Base-by-base conservation (phyloP, 64 coral and sea anemone genomes). In the Montipora efflorescens region DNA sequence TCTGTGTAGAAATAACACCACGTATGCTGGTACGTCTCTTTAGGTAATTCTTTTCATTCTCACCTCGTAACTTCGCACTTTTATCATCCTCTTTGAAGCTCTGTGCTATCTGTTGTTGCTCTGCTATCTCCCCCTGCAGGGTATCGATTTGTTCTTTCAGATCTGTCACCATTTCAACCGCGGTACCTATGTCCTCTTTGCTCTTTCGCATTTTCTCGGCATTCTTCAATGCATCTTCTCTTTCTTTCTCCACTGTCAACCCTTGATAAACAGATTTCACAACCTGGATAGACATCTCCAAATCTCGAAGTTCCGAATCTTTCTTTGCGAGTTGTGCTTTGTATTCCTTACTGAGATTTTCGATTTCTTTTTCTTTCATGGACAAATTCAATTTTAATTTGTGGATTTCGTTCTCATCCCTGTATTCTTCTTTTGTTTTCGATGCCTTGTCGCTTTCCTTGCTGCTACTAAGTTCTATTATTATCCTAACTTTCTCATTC, bases 241-340 rank as follows among this genome's bases (percentile, higher is more conserved):
- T 70, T 12, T 86, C 82, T 72, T 71, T 71, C 18, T 86, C 82
- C 15, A 45, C 82, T 44, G 70, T 86, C 46, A 86, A 71, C 21
- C 82, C 82, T 49, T 86, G 64, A 71, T 86, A 71, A 22, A 86
- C 46, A 86, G 82, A 71, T 66, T 86, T 86, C 82, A 86, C 71
- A 13, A 86, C 49, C 46, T 86, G 64, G 19, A 86, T 0, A 4
- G 82, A 86, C 7, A 86, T 8, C 22, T 86, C 16, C 46, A 86
- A 86, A 19, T 72, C 16, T 15, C 66, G 46, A 14, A 13, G 82
- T 16, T 86, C 45, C 22, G 18, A 45, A 21, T 86, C 66, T 86
- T 72, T 86, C 8, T 86, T 21, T 7, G 19, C 48, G 9, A 86
- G 82, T 46, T 72, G 46, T 2, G 62, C 45, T 86, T 71, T 51